A percentile compares a stretch with the other conserved stretches of the same genome.
phyloP scores from a whole-genome alignment of 2,888 invertebrate genomes.

The Pollenia angustigena region DNA sequence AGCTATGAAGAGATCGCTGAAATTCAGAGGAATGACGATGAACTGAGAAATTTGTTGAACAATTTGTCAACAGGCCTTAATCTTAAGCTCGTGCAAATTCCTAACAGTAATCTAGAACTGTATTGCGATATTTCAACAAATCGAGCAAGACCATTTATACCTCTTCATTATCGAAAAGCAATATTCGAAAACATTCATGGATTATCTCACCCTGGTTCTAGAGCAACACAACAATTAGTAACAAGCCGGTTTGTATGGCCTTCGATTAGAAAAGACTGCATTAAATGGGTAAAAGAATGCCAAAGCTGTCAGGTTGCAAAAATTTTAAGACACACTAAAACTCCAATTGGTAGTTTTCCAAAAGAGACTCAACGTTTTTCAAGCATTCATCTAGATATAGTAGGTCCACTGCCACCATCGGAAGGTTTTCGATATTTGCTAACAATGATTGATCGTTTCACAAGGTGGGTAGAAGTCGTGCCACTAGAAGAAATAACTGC shows the following conservation, averaged over 20 bases:
- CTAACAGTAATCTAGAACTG: not conserved
- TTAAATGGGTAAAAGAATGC: not conserved
- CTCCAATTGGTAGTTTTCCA: not conserved
- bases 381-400: not conserved
- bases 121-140: conserved; percentile 5
- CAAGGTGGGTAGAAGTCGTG: conserved; percentile 9
- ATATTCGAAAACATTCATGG: no score
- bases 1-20: not conserved
- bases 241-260: conserved; percentile 18
- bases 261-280: not conserved
- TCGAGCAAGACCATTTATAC: not conserved
- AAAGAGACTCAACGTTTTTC: not conserved
- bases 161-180: no score
- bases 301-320: not conserved
- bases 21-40: not conserved
- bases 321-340: not conserved
- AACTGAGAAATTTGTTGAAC: not conserved
- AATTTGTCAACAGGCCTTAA: not conserved
- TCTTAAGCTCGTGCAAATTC: not conserved
- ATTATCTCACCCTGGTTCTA: not conserved
- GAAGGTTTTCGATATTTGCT: conserved; percentile 12
- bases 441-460: conserved; percentile 22
- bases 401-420: not conserved
- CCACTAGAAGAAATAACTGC: not conserved
- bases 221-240: conserved; percentile 5